These are phyloP conservation scores for Scolopax bukidnonensis DNA, from an alignment of 2,797 vertebrate species.

Conservation along the genomic window DNA sequence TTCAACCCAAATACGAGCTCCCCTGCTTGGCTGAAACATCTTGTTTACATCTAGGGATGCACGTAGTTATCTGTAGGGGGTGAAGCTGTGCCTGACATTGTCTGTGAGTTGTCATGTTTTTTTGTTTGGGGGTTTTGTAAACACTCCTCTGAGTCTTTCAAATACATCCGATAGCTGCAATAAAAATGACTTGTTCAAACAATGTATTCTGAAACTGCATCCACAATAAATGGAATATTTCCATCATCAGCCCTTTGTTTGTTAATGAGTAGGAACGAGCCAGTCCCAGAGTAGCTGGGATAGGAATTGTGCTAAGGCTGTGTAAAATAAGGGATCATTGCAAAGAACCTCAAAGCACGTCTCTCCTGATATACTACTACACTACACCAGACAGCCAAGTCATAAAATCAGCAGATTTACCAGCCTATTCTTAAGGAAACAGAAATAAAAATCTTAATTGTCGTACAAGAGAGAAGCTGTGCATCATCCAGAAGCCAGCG, in stretches of 20 bases:
- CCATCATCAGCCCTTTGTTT: constrained; percentile 60
- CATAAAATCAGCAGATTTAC: background rate
- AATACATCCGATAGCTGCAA: constrained; percentile 81
- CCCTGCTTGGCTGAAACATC: constrained; percentile 61
- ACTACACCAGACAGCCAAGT: background rate
- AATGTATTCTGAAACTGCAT: constrained; percentile 89
- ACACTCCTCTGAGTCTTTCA: constrained; percentile 80
- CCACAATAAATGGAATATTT: constrained; percentile 95
- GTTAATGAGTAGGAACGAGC: background rate
- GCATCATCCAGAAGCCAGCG: too few relatives aligned
- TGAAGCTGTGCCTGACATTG: constrained; percentile 80
- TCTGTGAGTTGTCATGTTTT: constrained; percentile 77
- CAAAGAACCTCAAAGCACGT: background rate
- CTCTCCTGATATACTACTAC: background rate
- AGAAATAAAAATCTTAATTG: background rate
- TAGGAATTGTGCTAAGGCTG: fast-evolving
- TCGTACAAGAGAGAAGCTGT: background rate
- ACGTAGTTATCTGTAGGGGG: constrained; percentile 77
- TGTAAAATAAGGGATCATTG: background rate
- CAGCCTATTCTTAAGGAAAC: background rate
- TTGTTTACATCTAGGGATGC: constrained; percentile 75
- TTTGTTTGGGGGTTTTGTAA: constrained; percentile 70
- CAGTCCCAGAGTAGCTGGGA: background rate
- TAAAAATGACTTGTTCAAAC: constrained; percentile 82
- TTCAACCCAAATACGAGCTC: constrained; percentile 51